phyloP scores from a whole-genome alignment of 2,113 vertebrate genomes.

The Petaurus breviceps region DNA sequence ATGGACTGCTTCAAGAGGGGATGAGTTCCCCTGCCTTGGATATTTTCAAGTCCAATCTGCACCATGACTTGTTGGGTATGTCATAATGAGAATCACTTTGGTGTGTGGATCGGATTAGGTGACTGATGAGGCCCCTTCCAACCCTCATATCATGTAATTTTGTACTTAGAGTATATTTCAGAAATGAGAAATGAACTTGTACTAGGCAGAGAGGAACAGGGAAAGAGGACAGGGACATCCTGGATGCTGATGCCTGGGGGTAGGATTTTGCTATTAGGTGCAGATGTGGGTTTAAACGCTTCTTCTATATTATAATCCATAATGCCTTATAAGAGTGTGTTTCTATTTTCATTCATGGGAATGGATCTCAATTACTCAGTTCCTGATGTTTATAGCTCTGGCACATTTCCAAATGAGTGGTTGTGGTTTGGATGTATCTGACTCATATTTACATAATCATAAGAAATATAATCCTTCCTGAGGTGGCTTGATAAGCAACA shows the following conservation, averaged over 20 bases:
- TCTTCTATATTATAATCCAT: constrained; percentile 49
- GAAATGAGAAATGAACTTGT: neutral
- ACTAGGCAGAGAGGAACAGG: neutral
- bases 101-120: neutral
- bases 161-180: neutral
- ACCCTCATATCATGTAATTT: neutral
- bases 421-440: constrained; percentile 65
- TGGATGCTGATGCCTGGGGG: neutral
- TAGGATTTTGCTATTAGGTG: neutral
- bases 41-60: neutral
- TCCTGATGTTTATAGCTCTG: constrained; percentile 49
- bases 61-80: neutral
- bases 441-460: constrained; percentile 73
- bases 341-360: constrained; percentile 66
- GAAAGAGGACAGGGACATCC: neutral
- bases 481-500: constrained; percentile 49
- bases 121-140: neutral
- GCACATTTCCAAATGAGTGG: constrained; percentile 73
- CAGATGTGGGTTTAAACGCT: neutral
- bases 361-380: constrained; percentile 73
- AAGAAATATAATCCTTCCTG: constrained; percentile 72
- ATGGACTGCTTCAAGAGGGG: neutral
- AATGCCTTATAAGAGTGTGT: constrained; percentile 69
- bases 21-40: neutral
- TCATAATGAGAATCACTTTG: neutral